A percentile compares a stretch with the other conserved stretches of the same genome.
Evolutionary conservation across 1,140 invertebrate species (phyloP).

Genomic region (Pissodes strobi): DNA sequence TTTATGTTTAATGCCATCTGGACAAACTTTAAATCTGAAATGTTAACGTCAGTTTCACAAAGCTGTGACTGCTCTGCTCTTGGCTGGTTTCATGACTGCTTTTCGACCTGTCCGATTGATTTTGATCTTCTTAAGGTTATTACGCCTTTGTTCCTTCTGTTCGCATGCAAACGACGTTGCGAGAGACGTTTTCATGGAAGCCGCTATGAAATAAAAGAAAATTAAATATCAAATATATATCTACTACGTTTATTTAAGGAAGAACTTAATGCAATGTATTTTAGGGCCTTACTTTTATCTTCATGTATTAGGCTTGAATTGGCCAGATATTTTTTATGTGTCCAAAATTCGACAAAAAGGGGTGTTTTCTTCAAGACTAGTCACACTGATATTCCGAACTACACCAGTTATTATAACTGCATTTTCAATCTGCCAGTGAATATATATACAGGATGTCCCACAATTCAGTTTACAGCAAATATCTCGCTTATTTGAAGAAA

Average conservation of each 20-base stretch:
- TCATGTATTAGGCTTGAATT: too few relatives aligned
- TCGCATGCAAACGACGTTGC: slow-evolving; percentile 34
- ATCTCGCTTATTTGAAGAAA: too few relatives aligned
- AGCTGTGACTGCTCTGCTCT: slow-evolving; percentile 33
- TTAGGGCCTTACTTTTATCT: neutral
- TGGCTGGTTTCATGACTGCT: slow-evolving; percentile 37
- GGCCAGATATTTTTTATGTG: too few relatives aligned
- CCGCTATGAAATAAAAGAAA: slow-evolving; percentile 13
- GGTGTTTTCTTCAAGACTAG: too few relatives aligned
- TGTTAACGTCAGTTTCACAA: slow-evolving; percentile 33
- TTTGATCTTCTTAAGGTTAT: slow-evolving; percentile 48
- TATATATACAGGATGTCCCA: too few relatives aligned
- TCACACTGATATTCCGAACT: too few relatives aligned
- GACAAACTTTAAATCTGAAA: slow-evolving; percentile 45
- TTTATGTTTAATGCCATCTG: slow-evolving; percentile 47
- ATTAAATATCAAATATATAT: slow-evolving; percentile 5
- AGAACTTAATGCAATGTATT: too few relatives aligned
- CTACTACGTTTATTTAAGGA: too few relatives aligned
- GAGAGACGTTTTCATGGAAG: slow-evolving; percentile 33
- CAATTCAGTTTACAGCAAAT: too few relatives aligned
- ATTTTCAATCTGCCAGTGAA: too few relatives aligned
- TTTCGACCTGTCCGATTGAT: slow-evolving; percentile 39
- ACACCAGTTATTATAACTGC: too few relatives aligned
- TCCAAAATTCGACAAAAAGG: too few relatives aligned
- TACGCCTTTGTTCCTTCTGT: slow-evolving; percentile 48